Percentiles rank a stretch among this genome's conserved stretches.
Evolutionary conservation across 2,797 vertebrate species (phyloP).

Genomic region (Leucoraja ocellata): DNA sequence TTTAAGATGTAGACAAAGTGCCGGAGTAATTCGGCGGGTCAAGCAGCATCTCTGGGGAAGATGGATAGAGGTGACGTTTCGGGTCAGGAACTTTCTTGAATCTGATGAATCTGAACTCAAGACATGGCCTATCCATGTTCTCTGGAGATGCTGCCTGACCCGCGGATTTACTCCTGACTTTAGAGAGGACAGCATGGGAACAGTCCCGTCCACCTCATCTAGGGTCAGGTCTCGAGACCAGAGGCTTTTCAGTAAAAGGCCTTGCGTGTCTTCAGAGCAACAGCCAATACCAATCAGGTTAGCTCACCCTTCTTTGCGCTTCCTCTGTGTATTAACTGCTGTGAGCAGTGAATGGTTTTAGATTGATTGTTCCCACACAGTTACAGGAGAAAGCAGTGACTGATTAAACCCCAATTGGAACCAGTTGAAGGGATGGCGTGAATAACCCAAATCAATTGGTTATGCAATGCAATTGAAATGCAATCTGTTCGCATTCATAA

Average conservation of each 20-base stretch:
- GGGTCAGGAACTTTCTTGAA: no score
- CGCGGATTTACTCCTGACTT: no score
- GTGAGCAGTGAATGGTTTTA: conserved; percentile 14
- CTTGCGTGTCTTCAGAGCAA: not conserved
- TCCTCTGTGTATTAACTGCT: conserved; percentile 19
- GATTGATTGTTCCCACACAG: conserved; percentile 27
- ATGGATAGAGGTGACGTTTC: no score
- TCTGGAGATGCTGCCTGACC: no score
- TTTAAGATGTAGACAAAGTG: no score
- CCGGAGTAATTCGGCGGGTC: no score
- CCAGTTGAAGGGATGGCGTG: conserved; percentile 31
- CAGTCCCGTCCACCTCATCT: not conserved
- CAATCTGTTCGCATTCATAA: conserved; percentile 37
- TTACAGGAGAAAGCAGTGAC: conserved; percentile 28
- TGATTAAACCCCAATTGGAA: conserved; percentile 28
- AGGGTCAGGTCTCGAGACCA: not conserved
- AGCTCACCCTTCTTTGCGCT: conserved; percentile 10
- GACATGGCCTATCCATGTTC: no score
- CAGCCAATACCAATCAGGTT: conserved; percentile 34
- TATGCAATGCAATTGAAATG: conserved; percentile 6
- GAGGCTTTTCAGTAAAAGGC: conserved; percentile 11
- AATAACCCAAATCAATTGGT: conserved; percentile 30
- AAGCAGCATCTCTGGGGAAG: no score
- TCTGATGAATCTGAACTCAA: no score
- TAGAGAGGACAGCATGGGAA: no score